These are phyloP conservation scores for Pangasius djambal DNA, from an alignment of 2,797 vertebrate genomes.

Conservation along the genomic window DNA sequence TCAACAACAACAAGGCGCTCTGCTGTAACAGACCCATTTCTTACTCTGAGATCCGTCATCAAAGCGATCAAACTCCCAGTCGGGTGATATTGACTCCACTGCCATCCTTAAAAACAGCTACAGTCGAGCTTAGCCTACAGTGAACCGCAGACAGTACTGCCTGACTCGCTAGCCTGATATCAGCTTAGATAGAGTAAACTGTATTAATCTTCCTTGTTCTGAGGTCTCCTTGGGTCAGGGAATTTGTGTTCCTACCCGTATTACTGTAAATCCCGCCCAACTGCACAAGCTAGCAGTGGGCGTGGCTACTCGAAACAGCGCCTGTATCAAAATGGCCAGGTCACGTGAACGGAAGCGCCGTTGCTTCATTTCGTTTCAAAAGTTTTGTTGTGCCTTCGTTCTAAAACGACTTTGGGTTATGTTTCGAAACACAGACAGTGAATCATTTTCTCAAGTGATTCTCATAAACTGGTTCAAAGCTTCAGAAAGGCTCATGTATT, in stretches of 20 bases:
- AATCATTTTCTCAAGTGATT: background rate
- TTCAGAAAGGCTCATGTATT: background rate
- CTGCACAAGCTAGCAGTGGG: background rate
- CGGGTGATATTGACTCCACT: slow-evolving; percentile 86
- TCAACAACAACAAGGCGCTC: background rate
- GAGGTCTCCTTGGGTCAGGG: background rate
- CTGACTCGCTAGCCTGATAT: background rate
- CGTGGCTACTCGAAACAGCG: background rate
- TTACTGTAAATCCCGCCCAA: background rate
- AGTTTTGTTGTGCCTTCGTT: background rate
- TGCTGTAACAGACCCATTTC: slow-evolving; percentile 49
- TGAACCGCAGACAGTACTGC: background rate
- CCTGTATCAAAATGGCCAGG: background rate
- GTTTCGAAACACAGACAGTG: background rate
- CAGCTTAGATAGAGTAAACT: background rate
- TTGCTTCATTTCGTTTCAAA: background rate
- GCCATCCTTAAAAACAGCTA: slow-evolving; percentile 70
- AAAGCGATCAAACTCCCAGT: slow-evolving; percentile 97
- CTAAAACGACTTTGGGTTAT: background rate
- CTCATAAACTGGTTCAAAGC: background rate
- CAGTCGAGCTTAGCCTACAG: background rate
- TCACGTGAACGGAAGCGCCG: background rate
- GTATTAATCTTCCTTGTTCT: background rate
- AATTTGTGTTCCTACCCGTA: background rate
- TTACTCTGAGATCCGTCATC: slow-evolving; percentile 97